A percentile compares a stretch with the other conserved stretches of the same genome.
Evolutionary conservation across 1,140 invertebrate species (phyloP).

Genomic region (Ganaspis sp.): DNA sequence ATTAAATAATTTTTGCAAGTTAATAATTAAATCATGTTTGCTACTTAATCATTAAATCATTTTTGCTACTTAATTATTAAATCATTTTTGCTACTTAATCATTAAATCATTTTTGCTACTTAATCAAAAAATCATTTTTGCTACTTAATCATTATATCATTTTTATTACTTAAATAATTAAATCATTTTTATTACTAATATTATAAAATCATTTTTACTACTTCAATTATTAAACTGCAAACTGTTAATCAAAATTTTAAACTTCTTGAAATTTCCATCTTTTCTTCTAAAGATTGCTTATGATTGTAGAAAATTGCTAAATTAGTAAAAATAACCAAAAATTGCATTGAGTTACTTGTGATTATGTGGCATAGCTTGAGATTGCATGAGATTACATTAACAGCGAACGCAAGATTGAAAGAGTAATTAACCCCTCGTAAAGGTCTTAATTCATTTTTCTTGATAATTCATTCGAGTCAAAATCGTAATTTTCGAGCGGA

Average conservation of each 20-base stretch:
- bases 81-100: no score
- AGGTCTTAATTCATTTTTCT: background rate
- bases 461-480: background rate
- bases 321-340: background rate
- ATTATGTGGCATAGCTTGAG: background rate
- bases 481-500: background rate
- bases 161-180: no score
- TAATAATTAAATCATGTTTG: no score
- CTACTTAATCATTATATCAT: no score
- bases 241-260: background rate
- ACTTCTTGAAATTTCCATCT: background rate
- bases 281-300: background rate
- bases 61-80: no score
- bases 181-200: no score
- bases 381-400: slow-evolving; percentile 2
- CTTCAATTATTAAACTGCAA: no score
- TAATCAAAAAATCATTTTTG: no score
- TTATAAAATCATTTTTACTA: no score
- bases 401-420: background rate
- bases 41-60: no score
- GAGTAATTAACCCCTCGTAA: slow-evolving; percentile 9
- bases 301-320: background rate
- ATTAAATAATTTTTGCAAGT: no score
- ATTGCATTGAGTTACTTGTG: background rate
- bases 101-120: no score